Evolutionary conservation across 2,113 vertebrate genomes (phyloP), one percentile per base, ranked within the genome.

Genomic region (Murina feae): DNA sequence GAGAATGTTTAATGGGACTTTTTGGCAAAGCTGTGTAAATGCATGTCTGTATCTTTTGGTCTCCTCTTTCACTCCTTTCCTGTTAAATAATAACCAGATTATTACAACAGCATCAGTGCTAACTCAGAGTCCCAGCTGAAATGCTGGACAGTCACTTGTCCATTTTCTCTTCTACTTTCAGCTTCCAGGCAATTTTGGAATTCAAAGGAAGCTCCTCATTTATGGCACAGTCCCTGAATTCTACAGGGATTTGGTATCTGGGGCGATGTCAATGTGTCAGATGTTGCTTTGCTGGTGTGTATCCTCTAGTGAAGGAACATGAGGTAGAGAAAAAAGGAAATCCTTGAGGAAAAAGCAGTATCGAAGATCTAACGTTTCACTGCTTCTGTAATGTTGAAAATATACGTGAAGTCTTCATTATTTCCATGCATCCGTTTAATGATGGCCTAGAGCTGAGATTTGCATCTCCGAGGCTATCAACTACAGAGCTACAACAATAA

Each of bases 391-490:
- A 74, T 85, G 35, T n/a, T 20, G 58, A 71, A 78, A 86, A 35
- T 60, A 17, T 7, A 20, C 21, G 12, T 25, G 58, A 80, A 75
- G 35, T 39, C 76, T 89, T 89, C 44, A 39, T 87, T 92, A 53
- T 84, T 92, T 51, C 80, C 76, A 76, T 76, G 79, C 44, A 13
- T 91, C 75, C n/a, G 1, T 86, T 83, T 95, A 75, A 86, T 74
- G 93, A 84, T 49, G 65, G 79, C 80, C 71, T 78, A 25, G 51
- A 95, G 82, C 30, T 92, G 76, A 83, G 71, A 84, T 76, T 51
- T 92, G 49, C 55, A 47, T 71, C 81, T 93, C 81, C 16, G 39
- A 63, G 32, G 55, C 69, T 51, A 12, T 87, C 60, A 9, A 6
- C 35, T 55, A 9, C 16, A 55, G 83, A 79, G 63, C 25, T 35